phyloP scores from a whole-genome alignment of 2,113 vertebrate species.

The Tragelaphus imberbis region DNA sequence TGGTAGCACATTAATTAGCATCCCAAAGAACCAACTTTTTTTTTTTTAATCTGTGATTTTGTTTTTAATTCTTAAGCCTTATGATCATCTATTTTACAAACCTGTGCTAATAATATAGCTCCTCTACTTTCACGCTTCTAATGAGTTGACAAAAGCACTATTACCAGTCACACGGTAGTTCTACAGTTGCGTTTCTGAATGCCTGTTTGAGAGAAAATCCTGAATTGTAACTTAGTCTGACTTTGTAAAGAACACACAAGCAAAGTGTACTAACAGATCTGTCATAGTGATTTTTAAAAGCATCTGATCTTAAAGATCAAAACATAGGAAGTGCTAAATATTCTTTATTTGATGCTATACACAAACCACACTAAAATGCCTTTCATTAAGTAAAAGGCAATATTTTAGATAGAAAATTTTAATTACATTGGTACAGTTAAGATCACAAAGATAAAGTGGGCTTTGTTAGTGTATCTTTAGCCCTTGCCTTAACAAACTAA shows the following conservation, averaged over 20 bases:
- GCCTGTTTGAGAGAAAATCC: background rate
- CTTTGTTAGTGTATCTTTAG: background rate
- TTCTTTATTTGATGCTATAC: background rate
- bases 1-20: background rate
- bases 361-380: background rate
- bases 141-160: background rate
- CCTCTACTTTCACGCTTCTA: background rate
- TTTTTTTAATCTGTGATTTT: background rate
- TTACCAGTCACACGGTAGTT: background rate
- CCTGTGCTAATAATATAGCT: background rate
- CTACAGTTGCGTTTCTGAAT: background rate
- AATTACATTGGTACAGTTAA: background rate
- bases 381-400: background rate
- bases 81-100: background rate
- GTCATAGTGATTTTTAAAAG: background rate
- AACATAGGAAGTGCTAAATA: background rate
- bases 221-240: background rate
- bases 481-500: background rate
- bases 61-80: background rate
- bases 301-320: background rate
- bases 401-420: background rate
- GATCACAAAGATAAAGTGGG: background rate
- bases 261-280: background rate
- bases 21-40: background rate
- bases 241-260: background rate